These are phyloP conservation scores for Uria lomvia DNA, from an alignment of 2,113 vertebrate genomes.

Conservation along the genomic window DNA sequence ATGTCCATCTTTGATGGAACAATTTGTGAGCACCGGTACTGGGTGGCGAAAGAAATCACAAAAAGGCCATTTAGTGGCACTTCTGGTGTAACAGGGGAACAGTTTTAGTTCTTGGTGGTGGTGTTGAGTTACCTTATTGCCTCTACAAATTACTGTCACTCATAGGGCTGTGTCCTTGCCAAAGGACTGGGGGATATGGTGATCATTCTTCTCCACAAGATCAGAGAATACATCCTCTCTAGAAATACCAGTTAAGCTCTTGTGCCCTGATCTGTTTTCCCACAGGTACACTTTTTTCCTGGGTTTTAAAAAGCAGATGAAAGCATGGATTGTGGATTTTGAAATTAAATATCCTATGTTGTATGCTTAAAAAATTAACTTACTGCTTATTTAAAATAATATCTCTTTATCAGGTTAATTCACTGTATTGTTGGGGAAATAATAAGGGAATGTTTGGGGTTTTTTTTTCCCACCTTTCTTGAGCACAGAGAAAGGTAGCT, in stretches of 20 bases:
- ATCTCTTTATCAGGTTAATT: neutral
- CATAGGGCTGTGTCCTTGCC: neutral
- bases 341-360: neutral
- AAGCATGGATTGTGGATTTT: neutral
- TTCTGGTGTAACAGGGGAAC: neutral
- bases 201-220: neutral
- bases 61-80: neutral
- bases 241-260: neutral
- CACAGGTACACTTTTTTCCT: neutral
- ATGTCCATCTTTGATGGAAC: neutral
- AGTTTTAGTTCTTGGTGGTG: neutral
- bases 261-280: neutral
- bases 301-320: neutral
- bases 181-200: neutral
- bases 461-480: neutral
- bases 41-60: neutral
- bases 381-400: neutral
- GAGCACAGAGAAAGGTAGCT: neutral
- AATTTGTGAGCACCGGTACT: rapidly evolving
- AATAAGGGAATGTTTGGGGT: neutral
- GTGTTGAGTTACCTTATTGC: neutral
- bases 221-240: neutral
- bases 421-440: neutral
- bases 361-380: neutral
- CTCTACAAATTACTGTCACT: neutral